A percentile compares a stretch with the other conserved stretches of the same genome.
phyloP scores from a whole-genome alignment of 2,113 vertebrate genomes.

The Notechis scutatus region DNA sequence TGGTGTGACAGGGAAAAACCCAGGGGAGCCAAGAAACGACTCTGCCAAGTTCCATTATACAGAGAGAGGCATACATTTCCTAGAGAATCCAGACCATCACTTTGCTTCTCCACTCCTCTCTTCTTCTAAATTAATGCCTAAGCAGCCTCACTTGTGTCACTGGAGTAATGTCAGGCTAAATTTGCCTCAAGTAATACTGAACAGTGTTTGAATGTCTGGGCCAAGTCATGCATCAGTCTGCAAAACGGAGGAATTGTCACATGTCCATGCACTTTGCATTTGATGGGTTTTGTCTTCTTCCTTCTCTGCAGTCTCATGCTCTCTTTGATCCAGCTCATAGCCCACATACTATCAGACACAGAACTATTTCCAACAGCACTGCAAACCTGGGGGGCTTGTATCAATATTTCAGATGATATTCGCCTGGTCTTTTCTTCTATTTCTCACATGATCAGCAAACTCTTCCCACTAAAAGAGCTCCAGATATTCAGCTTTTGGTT shows the following conservation, averaged over 20 bases:
- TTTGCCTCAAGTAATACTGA: not conserved
- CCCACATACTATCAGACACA: not conserved
- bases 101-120: not conserved
- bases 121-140: not conserved
- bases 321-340: not conserved
- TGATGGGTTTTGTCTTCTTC: not conserved
- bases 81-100: not conserved
- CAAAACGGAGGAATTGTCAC: not conserved
- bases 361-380: not conserved
- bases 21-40: not conserved
- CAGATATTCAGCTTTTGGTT: not conserved
- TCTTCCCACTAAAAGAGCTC: not conserved
- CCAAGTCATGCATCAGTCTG: not conserved
- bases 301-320: not conserved
- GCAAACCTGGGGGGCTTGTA: not conserved
- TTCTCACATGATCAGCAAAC: not conserved
- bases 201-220: not conserved
- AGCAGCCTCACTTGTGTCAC: not conserved
- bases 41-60: not conserved
- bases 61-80: not conserved
- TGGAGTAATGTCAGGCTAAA: not conserved
- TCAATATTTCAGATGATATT: not conserved
- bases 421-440: not conserved
- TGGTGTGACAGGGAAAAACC: conserved; percentile 29
- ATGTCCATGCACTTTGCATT: not conserved